Conservation (phyloP, 2,797 vertebrate species). For the Hapalemur alaotrensis region DNA sequence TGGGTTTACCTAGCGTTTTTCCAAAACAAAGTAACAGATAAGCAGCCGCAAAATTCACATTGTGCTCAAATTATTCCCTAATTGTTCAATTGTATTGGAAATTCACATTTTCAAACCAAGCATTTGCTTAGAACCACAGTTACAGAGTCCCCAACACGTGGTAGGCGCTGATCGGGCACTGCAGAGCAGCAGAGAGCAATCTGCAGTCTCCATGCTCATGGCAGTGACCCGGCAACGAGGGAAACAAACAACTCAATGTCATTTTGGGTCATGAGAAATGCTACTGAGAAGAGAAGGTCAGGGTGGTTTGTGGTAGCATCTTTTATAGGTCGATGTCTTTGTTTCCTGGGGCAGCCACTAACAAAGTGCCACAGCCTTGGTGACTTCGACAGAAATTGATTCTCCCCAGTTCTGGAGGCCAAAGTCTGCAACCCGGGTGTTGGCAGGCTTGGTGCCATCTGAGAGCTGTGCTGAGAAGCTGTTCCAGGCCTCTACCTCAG, state of each 20-base stretch:
- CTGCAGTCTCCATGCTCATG: rapidly evolving
- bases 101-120: background rate
- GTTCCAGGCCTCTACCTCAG: background rate
- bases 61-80: background rate
- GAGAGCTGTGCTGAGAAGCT: background rate
- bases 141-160: rapidly evolving
- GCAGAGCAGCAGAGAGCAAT: rapidly evolving
- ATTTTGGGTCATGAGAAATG: too few species aligned
- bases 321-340: background rate
- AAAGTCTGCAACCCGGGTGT: background rate
- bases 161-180: rapidly evolving
- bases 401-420: background rate
- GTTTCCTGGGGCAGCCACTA: background rate
- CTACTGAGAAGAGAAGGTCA: background rate
- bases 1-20: background rate
- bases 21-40: background rate
- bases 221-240: background rate
- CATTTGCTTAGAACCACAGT: rapidly evolving
- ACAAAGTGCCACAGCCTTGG: background rate
- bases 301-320: background rate
- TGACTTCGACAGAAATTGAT: background rate
- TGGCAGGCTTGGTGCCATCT: background rate
- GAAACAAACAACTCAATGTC: background rate
- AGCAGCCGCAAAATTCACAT: background rate
- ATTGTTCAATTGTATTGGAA: background rate